phyloP scores from a whole-genome alignment of 2,888 invertebrate species.

The Geophilus truncorum region DNA sequence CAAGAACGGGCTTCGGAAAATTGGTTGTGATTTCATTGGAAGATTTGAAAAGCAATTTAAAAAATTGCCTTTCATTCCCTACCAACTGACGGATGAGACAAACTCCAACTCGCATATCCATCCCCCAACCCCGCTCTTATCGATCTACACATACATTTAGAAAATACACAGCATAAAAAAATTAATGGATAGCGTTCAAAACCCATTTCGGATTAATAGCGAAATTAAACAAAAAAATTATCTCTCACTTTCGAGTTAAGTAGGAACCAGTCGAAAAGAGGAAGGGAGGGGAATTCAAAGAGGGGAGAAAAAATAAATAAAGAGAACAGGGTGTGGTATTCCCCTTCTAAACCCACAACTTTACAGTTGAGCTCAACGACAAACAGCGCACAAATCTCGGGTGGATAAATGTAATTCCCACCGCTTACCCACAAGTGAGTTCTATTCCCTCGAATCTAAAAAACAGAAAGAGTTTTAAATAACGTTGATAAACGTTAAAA shows the following conservation, averaged over 20 bases:
- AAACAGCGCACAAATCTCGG: constrained; percentile 1
- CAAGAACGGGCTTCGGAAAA: constrained; percentile 29
- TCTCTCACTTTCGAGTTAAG: constrained; percentile 8
- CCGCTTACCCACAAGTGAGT: background rate
- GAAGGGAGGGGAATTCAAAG: background rate
- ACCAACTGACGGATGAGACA: constrained; percentile 27
- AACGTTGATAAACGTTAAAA: too few species aligned
- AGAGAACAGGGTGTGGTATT: constrained; percentile 24
- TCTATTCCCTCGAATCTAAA: background rate
- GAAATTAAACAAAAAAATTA: constrained; percentile 22
- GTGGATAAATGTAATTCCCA: background rate
- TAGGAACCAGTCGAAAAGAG: background rate
- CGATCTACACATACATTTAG: constrained; percentile 28
- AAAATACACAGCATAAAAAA: constrained; percentile 17
- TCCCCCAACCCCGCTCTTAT: constrained; percentile 7
- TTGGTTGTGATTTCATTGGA: constrained; percentile 30
- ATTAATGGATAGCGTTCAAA: background rate
- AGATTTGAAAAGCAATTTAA: constrained; percentile 34
- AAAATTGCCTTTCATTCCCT: constrained; percentile 31
- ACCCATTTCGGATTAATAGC: constrained; percentile 18
- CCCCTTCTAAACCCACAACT: background rate
- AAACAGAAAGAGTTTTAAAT: too few species aligned
- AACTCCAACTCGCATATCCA: constrained; percentile 14
- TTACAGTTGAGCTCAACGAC: constrained; percentile 5
- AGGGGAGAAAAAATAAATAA: background rate